Evolutionary conservation across 2,797 vertebrate species (phyloP), one percentile per base, ranked within the genome.

Genomic region (Pachyuromys duprasi): DNA sequence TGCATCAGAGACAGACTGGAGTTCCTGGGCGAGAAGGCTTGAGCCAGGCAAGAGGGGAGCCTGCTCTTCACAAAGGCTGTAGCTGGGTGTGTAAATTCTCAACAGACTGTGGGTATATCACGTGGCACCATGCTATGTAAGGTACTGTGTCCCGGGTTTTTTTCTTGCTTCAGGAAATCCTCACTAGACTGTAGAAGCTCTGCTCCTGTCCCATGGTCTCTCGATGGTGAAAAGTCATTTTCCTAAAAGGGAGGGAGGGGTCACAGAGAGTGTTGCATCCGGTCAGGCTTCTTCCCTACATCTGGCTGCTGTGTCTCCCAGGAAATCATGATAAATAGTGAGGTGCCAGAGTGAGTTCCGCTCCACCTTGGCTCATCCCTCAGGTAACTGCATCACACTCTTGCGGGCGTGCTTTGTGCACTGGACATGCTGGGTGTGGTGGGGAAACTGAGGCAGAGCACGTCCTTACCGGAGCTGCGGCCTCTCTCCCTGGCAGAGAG

Each of bases 31-130:
- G 11, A 33, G 20, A 8, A 62, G 79, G 20, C 26, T 57, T 1
- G 5, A 36, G 0, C 55, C 26, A 63, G 70, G n/a, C 80, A 1
- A 0, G 0, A 2, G 67, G 26, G 31, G 33, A 55, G 65, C 72
- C 42, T 13, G n/a, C 67, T 8, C 63, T 53, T 83, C 39, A 33
- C 26, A 22, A 6, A 0, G 0, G 7, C 12, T 26, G 3, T 6
- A 17, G 55, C 53, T 22, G 2, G 5, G 0, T 31, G 31, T 22
- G 1, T 33, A 0, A 12, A n/a, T 80, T 72, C n/a, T 36, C 45
- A 62, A 0, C 33, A 63, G 76, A 6, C 42, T 31, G 0, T 2
- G 1, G 17, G 45, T 18, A 8, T 28, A 31, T 13, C 28, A 31
- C 31, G 63, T 31, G 28, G 7, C 28, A 0, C 45, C 15, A 20